A percentile compares a stretch with the other conserved stretches of the same genome.
phyloP scores from a whole-genome alignment of 2,797 vertebrate species.

The Poeciliopsis paucimaculata region DNA sequence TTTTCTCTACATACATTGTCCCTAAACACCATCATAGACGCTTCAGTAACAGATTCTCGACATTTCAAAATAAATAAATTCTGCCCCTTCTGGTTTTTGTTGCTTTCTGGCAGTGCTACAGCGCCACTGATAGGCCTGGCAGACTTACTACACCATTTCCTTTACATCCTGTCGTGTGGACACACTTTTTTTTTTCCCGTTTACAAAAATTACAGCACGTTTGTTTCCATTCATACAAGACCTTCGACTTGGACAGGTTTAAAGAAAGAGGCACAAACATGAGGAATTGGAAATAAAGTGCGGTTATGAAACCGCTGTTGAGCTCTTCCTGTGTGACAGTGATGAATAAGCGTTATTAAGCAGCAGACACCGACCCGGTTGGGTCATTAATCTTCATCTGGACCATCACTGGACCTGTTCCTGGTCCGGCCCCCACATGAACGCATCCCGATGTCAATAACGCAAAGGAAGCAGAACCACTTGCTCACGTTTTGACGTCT shows the following conservation, averaged over 20 bases:
- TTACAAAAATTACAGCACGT: no score
- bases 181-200: no score
- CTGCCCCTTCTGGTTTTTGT: no score
- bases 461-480: conserved; percentile 32
- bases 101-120: no score
- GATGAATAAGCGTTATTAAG: conserved; percentile 77
- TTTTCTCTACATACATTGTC: no score
- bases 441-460: conserved; percentile 39
- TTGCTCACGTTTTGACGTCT: conserved; percentile 24
- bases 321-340: conserved; percentile 55
- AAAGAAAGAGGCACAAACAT: conserved; percentile 28
- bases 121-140: no score
- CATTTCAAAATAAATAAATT: no score
- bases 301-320: conserved; percentile 22
- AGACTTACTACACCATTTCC: no score
- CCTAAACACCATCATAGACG: no score
- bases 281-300: conserved; percentile 21
- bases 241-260: conserved; percentile 8
- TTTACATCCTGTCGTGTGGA: no score
- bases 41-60: no score
- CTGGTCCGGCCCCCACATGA: conserved; percentile 25
- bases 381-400: conserved; percentile 75
- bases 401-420: conserved; percentile 55
- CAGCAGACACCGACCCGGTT: conserved; percentile 59
- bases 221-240: no score